These are phyloP conservation scores for Synergus umbraculus DNA, from an alignment of 2,888 invertebrate genomes.

Conservation along the genomic window DNA sequence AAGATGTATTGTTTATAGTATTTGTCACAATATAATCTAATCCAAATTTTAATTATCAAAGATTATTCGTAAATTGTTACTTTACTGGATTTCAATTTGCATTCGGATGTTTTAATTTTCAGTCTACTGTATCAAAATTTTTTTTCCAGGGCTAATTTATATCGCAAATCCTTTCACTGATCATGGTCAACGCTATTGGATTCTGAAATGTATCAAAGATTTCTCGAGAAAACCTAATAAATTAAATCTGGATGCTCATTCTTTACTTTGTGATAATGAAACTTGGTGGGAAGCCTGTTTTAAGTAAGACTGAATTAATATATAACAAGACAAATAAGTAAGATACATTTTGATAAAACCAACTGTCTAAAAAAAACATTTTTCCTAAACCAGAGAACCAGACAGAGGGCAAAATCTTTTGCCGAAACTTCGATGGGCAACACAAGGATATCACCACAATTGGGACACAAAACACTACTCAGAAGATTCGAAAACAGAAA, in stretches of 20 bases:
- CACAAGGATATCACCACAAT: slow-evolving; percentile 98
- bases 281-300: slow-evolving; percentile 84
- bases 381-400: slow-evolving; percentile 52
- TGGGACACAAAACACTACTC: slow-evolving; percentile 96
- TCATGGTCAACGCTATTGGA: slow-evolving; percentile 90
- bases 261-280: slow-evolving; percentile 73
- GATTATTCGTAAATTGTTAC: not conserved
- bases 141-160: slow-evolving; percentile 83
- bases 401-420: slow-evolving; percentile 63
- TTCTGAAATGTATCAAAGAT: slow-evolving; percentile 85
- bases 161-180: slow-evolving; percentile 91
- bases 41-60: not conserved
- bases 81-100: too few species aligned
- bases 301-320: slow-evolving; percentile 67
- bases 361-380: slow-evolving; percentile 15
- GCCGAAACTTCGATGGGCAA: slow-evolving; percentile 91
- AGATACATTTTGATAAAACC: not conserved
- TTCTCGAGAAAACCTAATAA: slow-evolving; percentile 87
- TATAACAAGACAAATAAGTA: slow-evolving; percentile 4
- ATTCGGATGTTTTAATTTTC: too few species aligned
- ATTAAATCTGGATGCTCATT: slow-evolving; percentile 82
- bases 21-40: not conserved
- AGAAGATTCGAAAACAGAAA: slow-evolving; percentile 82
- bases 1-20: too few species aligned
- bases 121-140: not conserved